Conservation (phyloP, 2,888 invertebrate genomes). For the Daptonema setosum region DNA sequence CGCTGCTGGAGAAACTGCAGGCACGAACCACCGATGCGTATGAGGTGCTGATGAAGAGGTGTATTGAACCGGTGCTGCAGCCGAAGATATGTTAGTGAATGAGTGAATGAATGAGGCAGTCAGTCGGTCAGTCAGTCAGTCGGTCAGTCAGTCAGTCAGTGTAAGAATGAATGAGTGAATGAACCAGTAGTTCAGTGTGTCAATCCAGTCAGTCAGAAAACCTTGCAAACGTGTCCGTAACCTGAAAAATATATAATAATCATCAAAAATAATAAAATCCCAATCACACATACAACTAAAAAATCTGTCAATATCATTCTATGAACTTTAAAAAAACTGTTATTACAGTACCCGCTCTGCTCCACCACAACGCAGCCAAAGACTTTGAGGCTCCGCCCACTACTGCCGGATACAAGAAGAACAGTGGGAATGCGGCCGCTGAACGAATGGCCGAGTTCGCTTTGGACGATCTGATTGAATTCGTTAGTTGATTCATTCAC, state of each 20-base stretch:
- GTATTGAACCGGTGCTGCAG: slow-evolving; percentile 17
- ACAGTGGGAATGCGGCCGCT: neutral
- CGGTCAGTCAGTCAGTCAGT: too few species aligned
- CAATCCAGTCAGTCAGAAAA: too few species aligned
- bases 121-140: too few species aligned
- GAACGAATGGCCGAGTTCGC: slow-evolving; percentile 9
- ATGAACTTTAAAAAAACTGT: neutral
- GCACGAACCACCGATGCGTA: slow-evolving; percentile 18
- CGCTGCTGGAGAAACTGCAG: slow-evolving; percentile 19
- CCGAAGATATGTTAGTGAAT: slow-evolving; percentile 21
- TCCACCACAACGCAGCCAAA: slow-evolving; percentile 13
- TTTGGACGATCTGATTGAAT: slow-evolving; percentile 16
- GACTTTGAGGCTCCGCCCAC: neutral
- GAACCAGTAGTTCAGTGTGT: too few species aligned
- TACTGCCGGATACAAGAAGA: neutral
- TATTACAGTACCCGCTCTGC: slow-evolving; percentile 17
- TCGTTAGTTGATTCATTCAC: too few species aligned
- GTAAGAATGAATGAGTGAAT: too few species aligned
- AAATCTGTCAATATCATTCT: too few species aligned
- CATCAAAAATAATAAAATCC: too few species aligned
- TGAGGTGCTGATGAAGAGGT: slow-evolving; percentile 18
- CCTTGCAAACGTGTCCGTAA: too few species aligned
- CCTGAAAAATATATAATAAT: too few species aligned
- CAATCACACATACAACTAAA: too few species aligned
- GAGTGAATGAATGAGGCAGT: too few species aligned